Evolutionary conservation across 1,140 invertebrate species (phyloP).

Genomic region (Trichogramma pretiosum): DNA sequence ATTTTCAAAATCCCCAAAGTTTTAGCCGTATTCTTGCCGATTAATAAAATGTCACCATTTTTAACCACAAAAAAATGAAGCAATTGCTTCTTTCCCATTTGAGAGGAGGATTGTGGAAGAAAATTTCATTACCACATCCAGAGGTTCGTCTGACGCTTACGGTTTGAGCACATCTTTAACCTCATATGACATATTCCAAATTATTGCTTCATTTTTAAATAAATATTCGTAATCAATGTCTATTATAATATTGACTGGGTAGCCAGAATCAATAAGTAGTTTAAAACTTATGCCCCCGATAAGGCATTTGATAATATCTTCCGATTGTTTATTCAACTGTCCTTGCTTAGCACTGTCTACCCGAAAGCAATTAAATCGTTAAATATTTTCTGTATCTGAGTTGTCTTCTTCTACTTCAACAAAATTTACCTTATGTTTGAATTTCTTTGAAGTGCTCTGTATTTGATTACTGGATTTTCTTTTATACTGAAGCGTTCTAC

Average conservation of each 20-base stretch:
- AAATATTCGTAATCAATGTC: background rate
- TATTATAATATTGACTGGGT: slow-evolving; percentile 10
- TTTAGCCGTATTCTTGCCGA: slow-evolving; percentile 13
- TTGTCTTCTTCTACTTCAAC: no score
- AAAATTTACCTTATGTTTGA: no score
- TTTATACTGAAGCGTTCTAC: no score
- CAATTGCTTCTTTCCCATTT: background rate
- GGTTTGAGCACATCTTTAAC: slow-evolving; percentile 7
- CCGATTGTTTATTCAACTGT: no score
- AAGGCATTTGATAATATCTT: background rate
- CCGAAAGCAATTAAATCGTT: no score
- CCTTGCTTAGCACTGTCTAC: no score
- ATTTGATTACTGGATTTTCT: no score
- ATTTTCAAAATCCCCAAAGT: slow-evolving; percentile 19
- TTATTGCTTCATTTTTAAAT: slow-evolving; percentile 7
- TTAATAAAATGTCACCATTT: slow-evolving; percentile 6
- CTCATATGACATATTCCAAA: slow-evolving; percentile 1
- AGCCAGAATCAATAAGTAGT: slow-evolving; percentile 14
- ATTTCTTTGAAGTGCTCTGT: no score
- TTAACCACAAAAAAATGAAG: slow-evolving; percentile 14
- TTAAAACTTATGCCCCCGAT: slow-evolving; percentile 5
- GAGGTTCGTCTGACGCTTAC: slow-evolving; percentile 8
- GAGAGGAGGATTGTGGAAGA: slow-evolving; percentile 8
- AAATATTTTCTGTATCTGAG: no score
- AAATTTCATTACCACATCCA: slow-evolving; percentile 11